Evolutionary conservation across 2,113 vertebrate genomes (phyloP).

Genomic region (Cyanoliseus patagonus): DNA sequence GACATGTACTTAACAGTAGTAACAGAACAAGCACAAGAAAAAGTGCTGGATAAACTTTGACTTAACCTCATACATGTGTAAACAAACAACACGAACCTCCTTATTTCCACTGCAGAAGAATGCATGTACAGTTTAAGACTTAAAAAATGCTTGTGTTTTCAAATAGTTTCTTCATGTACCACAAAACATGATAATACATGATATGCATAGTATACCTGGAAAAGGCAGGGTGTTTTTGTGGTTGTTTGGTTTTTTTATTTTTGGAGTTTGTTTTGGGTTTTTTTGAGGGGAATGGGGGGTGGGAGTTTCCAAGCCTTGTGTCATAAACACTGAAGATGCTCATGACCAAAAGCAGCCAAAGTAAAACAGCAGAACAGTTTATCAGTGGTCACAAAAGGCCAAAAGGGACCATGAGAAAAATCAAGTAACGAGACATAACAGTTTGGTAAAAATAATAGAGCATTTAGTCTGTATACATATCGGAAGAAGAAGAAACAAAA

Average conservation of each 20-base stretch:
- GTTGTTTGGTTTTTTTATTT: not conserved
- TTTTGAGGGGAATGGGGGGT: not conserved
- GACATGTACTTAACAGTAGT: not conserved
- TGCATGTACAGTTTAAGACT: not conserved
- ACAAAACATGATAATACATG: not conserved
- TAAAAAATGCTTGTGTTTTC: not conserved
- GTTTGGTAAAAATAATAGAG: not conserved
- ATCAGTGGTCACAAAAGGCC: not conserved
- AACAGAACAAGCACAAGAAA: not conserved
- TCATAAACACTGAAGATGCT: not conserved
- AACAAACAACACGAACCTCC: not conserved
- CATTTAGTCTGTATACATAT: not conserved
- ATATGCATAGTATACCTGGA: not conserved
- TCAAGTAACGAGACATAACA: not conserved
- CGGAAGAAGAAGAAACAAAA: not conserved
- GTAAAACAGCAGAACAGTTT: not conserved
- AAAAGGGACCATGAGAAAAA: not conserved
- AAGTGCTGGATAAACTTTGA: fast-evolving
- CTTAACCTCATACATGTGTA: fast-evolving
- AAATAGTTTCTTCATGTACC: not conserved
- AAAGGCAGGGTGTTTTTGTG: not conserved
- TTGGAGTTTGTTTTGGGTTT: not conserved
- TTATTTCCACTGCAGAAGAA: not conserved
- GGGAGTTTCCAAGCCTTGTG: not conserved
- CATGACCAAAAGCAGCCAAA: not conserved